phyloP scores from a whole-genome alignment of 2,113 vertebrate species.

The Rhinolophus sinicus region DNA sequence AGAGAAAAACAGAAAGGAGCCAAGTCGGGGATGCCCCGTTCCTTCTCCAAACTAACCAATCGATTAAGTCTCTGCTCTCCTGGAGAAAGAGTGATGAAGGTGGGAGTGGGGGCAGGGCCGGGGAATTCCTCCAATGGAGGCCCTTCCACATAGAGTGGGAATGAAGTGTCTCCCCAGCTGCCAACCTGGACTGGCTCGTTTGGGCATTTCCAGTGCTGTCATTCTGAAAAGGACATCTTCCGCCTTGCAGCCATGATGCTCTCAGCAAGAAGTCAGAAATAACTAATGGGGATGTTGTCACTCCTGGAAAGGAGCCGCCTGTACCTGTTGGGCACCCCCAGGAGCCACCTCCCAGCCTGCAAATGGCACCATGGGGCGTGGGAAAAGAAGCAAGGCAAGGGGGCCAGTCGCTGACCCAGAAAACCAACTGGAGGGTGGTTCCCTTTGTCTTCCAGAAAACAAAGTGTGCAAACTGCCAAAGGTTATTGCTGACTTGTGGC shows the following conservation, averaged over 20 bases:
- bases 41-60: background rate
- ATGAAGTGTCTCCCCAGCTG: background rate
- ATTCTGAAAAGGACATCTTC: background rate
- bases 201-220: too few species aligned
- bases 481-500: conserved; percentile 45
- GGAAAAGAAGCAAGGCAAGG: background rate
- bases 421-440: background rate
- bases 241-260: background rate
- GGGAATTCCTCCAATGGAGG: fast-evolving
- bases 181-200: background rate
- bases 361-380: fast-evolving
- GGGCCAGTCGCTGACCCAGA: background rate
- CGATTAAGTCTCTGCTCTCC: background rate
- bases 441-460: conserved; percentile 58
- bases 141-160: too few species aligned
- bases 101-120: too few species aligned
- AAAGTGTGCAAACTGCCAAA: background rate
- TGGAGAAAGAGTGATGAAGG: background rate
- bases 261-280: background rate
- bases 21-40: fast-evolving
- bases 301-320: background rate
- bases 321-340: fast-evolving
- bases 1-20: background rate
- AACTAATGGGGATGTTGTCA: background rate
- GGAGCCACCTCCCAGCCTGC: background rate